Evolutionary conservation across 2,888 invertebrate species (phyloP).

Genomic region (Drosophila paramelanica): DNA sequence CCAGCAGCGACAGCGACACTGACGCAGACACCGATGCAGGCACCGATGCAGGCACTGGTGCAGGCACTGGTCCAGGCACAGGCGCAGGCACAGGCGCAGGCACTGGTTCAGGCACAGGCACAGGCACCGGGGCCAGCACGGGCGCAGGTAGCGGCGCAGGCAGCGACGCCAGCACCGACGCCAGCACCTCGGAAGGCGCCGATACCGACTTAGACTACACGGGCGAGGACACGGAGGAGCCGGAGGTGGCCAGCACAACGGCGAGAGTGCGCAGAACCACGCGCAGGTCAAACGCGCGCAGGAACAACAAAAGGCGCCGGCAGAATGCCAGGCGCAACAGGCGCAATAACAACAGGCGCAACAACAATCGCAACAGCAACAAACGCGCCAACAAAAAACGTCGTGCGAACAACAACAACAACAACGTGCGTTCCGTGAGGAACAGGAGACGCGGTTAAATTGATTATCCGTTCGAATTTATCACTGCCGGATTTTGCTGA

Average conservation of each 20-base stretch:
- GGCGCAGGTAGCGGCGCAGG: background rate
- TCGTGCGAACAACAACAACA: conserved; percentile 8
- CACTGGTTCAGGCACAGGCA: background rate
- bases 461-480: background rate
- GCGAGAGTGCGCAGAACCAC: background rate
- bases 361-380: conserved; percentile 23
- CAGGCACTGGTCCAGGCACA: fast-evolving
- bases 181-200: background rate
- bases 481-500: background rate
- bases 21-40: background rate
- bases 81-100: background rate
- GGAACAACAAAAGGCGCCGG: conserved; percentile 3
- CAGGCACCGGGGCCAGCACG: background rate
- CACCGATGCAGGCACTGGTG: background rate
- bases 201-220: background rate
- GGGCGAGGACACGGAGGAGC: background rate
- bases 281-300: background rate
- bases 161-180: background rate
- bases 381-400: conserved; percentile 15
- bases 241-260: background rate
- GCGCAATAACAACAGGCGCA: conserved; percentile 14
- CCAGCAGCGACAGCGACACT: background rate
- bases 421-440: background rate
- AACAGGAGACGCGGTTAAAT: conserved; percentile 15
- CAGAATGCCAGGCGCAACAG: conserved; percentile 8